A percentile compares a stretch with the other conserved stretches of the same genome.
phyloP scores from a whole-genome alignment of 2,888 invertebrate species.

The Tiliacea citrago region DNA sequence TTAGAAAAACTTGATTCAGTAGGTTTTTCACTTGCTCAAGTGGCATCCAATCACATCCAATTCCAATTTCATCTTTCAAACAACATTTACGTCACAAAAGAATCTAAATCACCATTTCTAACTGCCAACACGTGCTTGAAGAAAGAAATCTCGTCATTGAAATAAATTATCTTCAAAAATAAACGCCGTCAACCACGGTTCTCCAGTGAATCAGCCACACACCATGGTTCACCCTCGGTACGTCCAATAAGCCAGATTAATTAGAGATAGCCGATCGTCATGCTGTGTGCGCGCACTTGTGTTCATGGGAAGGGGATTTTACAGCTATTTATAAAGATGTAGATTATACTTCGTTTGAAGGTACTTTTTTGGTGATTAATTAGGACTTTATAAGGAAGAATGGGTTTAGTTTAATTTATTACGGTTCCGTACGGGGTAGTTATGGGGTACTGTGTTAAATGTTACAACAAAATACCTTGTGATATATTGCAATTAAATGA shows the following conservation, averaged over 20 bases:
- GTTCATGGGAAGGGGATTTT: constrained; percentile 65
- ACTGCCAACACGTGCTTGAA: constrained; percentile 43
- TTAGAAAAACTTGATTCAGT: no score
- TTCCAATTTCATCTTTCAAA: neutral
- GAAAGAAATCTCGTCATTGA: constrained; percentile 37
- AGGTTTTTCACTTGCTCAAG: no score
- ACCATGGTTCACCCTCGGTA: constrained; percentile 50
- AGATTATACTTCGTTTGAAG: constrained; percentile 8
- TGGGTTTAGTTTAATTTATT: constrained; percentile 37
- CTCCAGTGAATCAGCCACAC: constrained; percentile 59
- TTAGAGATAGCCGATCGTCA: constrained; percentile 82
- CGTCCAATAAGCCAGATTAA: constrained; percentile 76
- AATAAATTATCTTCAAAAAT: constrained; percentile 54
- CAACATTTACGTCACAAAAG: neutral
- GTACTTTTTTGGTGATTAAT: constrained; percentile 41
- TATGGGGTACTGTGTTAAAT: no score
- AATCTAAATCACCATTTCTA: constrained; percentile 12
- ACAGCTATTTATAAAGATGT: constrained; percentile 45
- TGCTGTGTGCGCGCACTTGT: constrained; percentile 69
- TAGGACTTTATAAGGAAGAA: constrained; percentile 33
- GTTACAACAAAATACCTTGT: no score
- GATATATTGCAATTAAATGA: no score
- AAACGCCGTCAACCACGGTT: constrained; percentile 43
- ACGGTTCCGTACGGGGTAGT: no score
- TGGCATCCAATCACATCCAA: neutral